A percentile compares a stretch with the other conserved stretches of the same genome.
Evolutionary conservation across 1,140 invertebrate species (phyloP).

Genomic region (Brachystomella parvula): DNA sequence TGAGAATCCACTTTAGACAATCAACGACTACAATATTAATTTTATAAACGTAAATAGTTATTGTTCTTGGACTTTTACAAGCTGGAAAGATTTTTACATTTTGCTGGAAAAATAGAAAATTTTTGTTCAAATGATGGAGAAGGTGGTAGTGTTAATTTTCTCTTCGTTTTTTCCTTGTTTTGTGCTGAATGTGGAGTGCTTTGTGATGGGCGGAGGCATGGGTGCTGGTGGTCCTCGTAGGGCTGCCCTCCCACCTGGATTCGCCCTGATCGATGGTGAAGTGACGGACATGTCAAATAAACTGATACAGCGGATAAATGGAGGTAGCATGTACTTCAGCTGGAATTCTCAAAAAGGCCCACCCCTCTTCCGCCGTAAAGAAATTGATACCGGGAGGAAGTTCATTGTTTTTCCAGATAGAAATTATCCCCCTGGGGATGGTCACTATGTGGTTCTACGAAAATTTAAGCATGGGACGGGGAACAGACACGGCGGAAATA

Average conservation of each 20-base stretch:
- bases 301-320: slow-evolving; percentile 16
- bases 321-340: slow-evolving; percentile 5
- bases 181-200: no score
- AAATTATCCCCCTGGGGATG: slow-evolving; percentile 24
- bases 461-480: not conserved
- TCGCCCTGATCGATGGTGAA: slow-evolving; percentile 18
- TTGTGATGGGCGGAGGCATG: not conserved
- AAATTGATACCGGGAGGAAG: slow-evolving; percentile 17
- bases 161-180: no score
- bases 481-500: not conserved
- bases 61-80: no score
- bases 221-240: not conserved
- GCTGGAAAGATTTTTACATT: no score
- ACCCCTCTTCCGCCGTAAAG: slow-evolving; percentile 19
- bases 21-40: no score
- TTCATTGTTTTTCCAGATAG: slow-evolving; percentile 25
- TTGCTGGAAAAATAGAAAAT: no score
- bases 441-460: slow-evolving; percentile 27
- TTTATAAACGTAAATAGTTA: no score
- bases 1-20: no score
- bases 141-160: no score
- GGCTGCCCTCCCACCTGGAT: not conserved
- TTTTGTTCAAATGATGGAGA: no score
- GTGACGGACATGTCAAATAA: slow-evolving; percentile 20
- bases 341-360: slow-evolving; percentile 7